phyloP scores from a whole-genome alignment of 1,140 invertebrate species.

The Drosophila pectinifera region DNA sequence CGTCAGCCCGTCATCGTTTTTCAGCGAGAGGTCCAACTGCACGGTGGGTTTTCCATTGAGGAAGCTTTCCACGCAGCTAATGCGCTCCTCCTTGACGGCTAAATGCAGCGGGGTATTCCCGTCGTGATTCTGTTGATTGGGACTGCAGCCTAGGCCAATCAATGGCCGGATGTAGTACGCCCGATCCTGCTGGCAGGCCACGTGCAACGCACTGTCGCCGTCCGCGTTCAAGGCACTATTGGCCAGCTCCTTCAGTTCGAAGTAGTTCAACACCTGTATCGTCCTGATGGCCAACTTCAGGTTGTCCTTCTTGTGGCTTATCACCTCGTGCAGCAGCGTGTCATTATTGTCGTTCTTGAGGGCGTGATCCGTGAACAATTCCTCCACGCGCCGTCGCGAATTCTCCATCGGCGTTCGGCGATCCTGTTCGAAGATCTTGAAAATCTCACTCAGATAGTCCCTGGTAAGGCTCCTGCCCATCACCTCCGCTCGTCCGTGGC shows the following conservation, averaged over 20 bases:
- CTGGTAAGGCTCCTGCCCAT: slow-evolving; percentile 6
- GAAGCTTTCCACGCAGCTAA: slow-evolving; percentile 70
- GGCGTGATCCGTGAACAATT: slow-evolving; percentile 62
- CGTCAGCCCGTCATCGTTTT: slow-evolving; percentile 86
- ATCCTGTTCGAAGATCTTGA: slow-evolving; percentile 55
- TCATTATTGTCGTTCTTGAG: slow-evolving; percentile 66
- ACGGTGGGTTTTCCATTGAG: slow-evolving; percentile 45
- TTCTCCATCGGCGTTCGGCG: slow-evolving; percentile 19
- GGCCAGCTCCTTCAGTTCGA: slow-evolving; percentile 67
- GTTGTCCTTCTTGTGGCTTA: slow-evolving; percentile 65
- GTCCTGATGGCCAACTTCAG: slow-evolving; percentile 61
- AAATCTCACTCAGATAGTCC: slow-evolving; percentile 55
- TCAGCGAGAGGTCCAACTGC: slow-evolving; percentile 68
- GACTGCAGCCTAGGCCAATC: slow-evolving; percentile 85
- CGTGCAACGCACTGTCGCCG: slow-evolving; percentile 86
- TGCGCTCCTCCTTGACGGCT: slow-evolving; percentile 85
- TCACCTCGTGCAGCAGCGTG: slow-evolving; percentile 74
- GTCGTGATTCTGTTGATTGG: slow-evolving; percentile 85
- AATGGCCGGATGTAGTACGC: slow-evolving; percentile 77
- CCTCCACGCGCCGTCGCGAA: slow-evolving; percentile 37
- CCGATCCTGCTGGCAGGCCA: slow-evolving; percentile 85
- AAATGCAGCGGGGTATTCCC: slow-evolving; percentile 86
- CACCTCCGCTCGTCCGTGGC: slow-evolving; percentile 12
- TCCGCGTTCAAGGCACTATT: slow-evolving; percentile 63
- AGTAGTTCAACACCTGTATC: slow-evolving; percentile 68